Evolutionary conservation across 2,888 invertebrate species (phyloP), one percentile per base, ranked within the genome.

Genomic region (Copidosoma aretas): DNA sequence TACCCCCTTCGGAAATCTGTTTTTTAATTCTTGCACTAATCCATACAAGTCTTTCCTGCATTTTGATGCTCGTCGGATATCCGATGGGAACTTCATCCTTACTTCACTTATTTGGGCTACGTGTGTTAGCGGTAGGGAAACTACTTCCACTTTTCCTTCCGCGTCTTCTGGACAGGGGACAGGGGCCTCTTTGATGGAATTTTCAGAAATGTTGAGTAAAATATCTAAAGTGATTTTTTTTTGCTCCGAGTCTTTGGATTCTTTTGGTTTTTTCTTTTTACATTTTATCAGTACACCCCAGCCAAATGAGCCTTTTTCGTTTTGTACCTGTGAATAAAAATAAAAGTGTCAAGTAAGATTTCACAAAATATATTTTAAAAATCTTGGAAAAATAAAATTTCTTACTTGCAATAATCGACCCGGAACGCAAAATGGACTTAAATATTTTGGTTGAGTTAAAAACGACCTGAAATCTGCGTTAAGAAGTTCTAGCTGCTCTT

Each of bases 221-320:
- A 95, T 90, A 80, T 97, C 96, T 0, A 96, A 90, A 19, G 94
- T 88, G 72, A 95, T 91, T 54, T 88, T 87, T 0, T 83, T 79
- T 63, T 84, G 84, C 77, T 88, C 81, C 82, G 88, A 84, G 1
- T 82, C 64, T 46, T 15, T 12, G 0, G 87, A 86, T 80, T 87
- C 87, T 70, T 78, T 81, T 22, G 81, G 80, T 70, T 73, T 84
- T 75, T 90, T 91, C 77, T 93, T 94, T 78, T 93, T 92, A 80
- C 95, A 97, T 84, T 96, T 97, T 1, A 99, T 90, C 63, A 99
- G 91, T 59, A 95, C 93, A 15, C 97, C 97, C 98, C 99, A 99
- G 77, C 97, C 98, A 83, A 95, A 98, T 79, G 94, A 93, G 74
- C 92, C 88, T 46, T 90, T 90, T 56, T 91, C 92, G 75, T 92